Evolutionary conservation across 2,888 invertebrate species (phyloP), one percentile per base, ranked within the genome.

Genomic region (Tiphia femorata): DNA sequence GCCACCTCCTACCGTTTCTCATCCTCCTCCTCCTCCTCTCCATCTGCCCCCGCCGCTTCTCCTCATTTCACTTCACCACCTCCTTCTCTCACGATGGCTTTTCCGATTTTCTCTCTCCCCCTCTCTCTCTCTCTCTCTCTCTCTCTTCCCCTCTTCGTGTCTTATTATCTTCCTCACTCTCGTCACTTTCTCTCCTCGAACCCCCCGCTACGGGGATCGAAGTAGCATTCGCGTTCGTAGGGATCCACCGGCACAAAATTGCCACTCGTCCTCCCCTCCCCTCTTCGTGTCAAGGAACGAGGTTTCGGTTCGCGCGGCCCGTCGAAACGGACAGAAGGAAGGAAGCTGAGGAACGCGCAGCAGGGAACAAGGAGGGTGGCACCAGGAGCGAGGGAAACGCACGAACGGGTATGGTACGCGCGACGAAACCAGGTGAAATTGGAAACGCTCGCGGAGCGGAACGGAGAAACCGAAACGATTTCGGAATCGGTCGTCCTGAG

Each of bases 391-490:
- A n/a, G n/a, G n/a, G n/a, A n/a, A n/a, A n/a, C n/a, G n/a, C n/a
- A n/a, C n/a, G n/a, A n/a, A n/a, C n/a, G n/a, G n/a, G n/a, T n/a
- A n/a, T n/a, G 16, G 10, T 33, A 7, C 33, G 33, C 8, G 27
- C 25, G 17, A 41, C 42, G 41, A 41, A 44, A 44, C 53, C 16
- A 2, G 40, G 46, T 37, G 61, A 67, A 64, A 69, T 69, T 59
- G 66, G 55, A 66, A 66, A 63, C 57, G 66, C 66, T 63, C 57
- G 12, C 49, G 50, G 54, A 65, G 56, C 57, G 58, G 48, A 65
- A 68, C 65, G 57, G n/a, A 21, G 43, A 44, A n/a, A 60, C 60
- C 55, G 52, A 59, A 60, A 51, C 59, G 38, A 40, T 50, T 60
- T 49, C 51, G 33, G 44, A 41, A 33, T 23, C 20, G 37, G 48